Base-by-base conservation (phyloP, 2,888 invertebrate genomes). In the Sussaba pulchella region DNA sequence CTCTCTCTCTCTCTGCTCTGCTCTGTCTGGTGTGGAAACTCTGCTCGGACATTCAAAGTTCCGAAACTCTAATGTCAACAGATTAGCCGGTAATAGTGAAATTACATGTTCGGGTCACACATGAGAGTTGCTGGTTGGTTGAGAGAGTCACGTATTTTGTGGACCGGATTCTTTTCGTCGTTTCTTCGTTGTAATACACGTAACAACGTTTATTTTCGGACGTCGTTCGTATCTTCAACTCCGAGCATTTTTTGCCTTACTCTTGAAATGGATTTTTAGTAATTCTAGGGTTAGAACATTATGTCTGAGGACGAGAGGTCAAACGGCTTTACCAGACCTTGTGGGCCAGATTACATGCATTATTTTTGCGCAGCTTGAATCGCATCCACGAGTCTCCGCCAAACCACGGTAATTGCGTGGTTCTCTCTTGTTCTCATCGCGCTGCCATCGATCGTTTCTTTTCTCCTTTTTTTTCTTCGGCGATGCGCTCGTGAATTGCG, bases 11-110 rank as follows among this genome's bases (percentile, higher is more conserved):
- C n/a, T n/a, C n/a, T n/a, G n/a, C n/a, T n/a, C n/a, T n/a, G n/a
- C n/a, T n/a, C n/a, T n/a, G n/a, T n/a, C n/a, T n/a, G n/a, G n/a
- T n/a, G n/a, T n/a, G n/a, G n/a, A n/a, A 50, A 52, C 5, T 14
- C 14, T 14, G 70, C 9, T 64, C 21, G n/a, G 19, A 21, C 54
- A 78, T 72, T 79, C 73, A 41, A 21, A 64, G 79, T 57, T 64
- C 59, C 85, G 82, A 86, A 31, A 57, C 57, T 87, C 89, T 91
- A 92, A 92, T 92, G 92, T 92, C 92, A 92, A 92, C 92, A 92
- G 92, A 92, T 92, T 92, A 91, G 89, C 88, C 85, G 64, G 90
- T 91, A 91, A 92, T 92, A 89, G 88, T 91, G 89, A 92, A 92
- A 92, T 92, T 92, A 91, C 91, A 91, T 87, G 91, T 91, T 92